Base-by-base conservation (phyloP, 2,113 vertebrate genomes). In the Natator depressus region DNA sequence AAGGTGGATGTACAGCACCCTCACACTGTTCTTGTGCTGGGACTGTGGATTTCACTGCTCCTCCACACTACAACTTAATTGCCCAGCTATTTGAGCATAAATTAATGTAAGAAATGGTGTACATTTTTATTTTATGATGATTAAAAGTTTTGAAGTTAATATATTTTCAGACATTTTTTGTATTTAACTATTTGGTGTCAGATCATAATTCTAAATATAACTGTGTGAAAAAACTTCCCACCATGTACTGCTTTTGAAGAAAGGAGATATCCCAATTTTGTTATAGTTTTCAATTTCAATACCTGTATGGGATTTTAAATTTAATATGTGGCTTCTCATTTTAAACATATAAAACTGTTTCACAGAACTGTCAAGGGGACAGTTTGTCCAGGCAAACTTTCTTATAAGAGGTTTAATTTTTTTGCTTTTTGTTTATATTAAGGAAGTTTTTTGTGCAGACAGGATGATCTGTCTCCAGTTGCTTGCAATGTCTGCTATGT, bases 311-410 rank as follows among this genome's bases (percentile, higher is more conserved):
- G 14, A 95, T 96, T 93, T 88, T 59, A 84, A 57, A 17, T 89
- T 92, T 94, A 96, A 57, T 97, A 85, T 50, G 49, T 90, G n/a
- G 50, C 91, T 81, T 88, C 57, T 17, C 51, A 46, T 90, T 95
- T 78, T 93, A 4, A 19, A 95, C 79, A 47, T 85, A 80, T 54
- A 76, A 59, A 88, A 93, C 31, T 53, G 17, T 69, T 17, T 42
- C n/a, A 38, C 5, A 87, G 59, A 89, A 76, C 2, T 49, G 80
- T 59, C 50, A 82, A 89, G 84, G 82, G 20, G 16, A 27, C 72
- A 84, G 38, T 84, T 91, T 72, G 27, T 89, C 54, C 87, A 1
- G 85, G 24, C 69, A 91, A 19, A 80, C n/a, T 51, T 82, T 59
- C 27, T 93, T 90, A 53, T 86, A 94, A 89, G 27, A 69, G 54